Evolutionary conservation across 1,140 invertebrate species (phyloP), one percentile per base, ranked within the genome.

Genomic region (Hydropsyche tenuis): DNA sequence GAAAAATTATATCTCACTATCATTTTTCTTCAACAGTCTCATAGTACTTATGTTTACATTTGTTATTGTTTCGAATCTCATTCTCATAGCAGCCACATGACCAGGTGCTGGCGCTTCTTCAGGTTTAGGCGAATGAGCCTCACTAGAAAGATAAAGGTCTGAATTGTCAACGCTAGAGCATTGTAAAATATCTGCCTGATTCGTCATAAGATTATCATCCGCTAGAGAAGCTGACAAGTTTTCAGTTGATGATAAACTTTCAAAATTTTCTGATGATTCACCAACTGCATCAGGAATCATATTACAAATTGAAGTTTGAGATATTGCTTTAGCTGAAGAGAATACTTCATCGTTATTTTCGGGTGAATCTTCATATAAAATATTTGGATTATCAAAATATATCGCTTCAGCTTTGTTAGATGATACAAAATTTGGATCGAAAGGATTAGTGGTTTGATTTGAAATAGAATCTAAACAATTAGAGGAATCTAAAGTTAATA

Each of bases 51-150:
- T 37, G 60, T 73, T 77, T 16, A 77, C 68, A 66, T 72, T 75
- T n/a, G 84, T 86, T 81, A 86, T 83, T 42, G 82, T 85, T 75
- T 86, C 85, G 76, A 85, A 86, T 11, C 82, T 78, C 51, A 85
- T 84, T 16, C 84, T 73, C 85, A 86, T 85, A 11, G 85, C 85
- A 0, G 85, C 85, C 73, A 86, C 85, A 78, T 86, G 85, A 7
- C 85, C 85, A 0, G 85, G 82, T 14, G 72, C 65, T 7, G 77
- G 77, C 5, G 65, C 53, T 23, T 78, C 77, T 60, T 78, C 77
- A 2, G 72, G 74, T n/a, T 76, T 74, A 7, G 74, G 77, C 4
- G 73, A 75, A 25, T 78, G 77, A 18, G 71, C 53, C 14, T 75
- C 74, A 1, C 20, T 51, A 11, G 48, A 37, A 18, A 71, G 30